Percentiles rank a stretch among this genome's conserved stretches.
These are phyloP conservation scores for Orchestes rusci DNA, from an alignment of 2,888 invertebrate genomes.

Conservation along the genomic window DNA sequence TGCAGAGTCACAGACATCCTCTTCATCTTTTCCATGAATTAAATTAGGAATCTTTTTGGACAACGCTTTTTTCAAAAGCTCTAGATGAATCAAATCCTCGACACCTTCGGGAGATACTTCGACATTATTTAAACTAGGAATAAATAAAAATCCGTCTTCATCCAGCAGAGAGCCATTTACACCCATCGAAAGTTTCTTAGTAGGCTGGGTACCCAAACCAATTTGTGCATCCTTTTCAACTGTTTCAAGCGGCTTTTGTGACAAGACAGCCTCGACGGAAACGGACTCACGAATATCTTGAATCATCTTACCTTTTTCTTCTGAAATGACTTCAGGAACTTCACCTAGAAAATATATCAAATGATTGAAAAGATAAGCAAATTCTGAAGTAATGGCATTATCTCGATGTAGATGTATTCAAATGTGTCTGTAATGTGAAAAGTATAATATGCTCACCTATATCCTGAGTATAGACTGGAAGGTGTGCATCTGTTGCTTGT, in stretches of 20 bases:
- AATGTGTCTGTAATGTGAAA: slow-evolving; percentile 3
- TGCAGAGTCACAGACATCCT: not conserved
- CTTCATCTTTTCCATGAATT: slow-evolving; percentile 5
- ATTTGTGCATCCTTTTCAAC: not conserved
- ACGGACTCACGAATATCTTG: slow-evolving; percentile 34
- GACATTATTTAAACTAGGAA: slow-evolving; percentile 35
- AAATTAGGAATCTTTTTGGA: slow-evolving; percentile 24
- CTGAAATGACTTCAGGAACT: slow-evolving; percentile 21
- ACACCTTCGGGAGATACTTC: slow-evolving; percentile 35
- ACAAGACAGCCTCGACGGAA: slow-evolving; percentile 32
- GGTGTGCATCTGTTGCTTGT: slow-evolving; percentile 30
- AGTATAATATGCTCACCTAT: slow-evolving; percentile 32
- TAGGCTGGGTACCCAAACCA: too few relatives aligned
- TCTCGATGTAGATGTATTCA: not conserved
- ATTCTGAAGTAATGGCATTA: not conserved
- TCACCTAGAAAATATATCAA: slow-evolving; percentile 31
- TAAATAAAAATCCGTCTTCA: slow-evolving; percentile 29
- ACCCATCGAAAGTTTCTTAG: too few relatives aligned
- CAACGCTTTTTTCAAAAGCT: slow-evolving; percentile 36
- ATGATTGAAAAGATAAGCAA: not conserved
- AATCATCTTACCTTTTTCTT: slow-evolving; percentile 29
- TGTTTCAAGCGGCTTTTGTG: slow-evolving; percentile 28
- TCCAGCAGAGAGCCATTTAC: too few relatives aligned
- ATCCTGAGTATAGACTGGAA: slow-evolving; percentile 35
- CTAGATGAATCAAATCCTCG: slow-evolving; percentile 34